A percentile compares a stretch with the other conserved stretches of the same genome.
These are phyloP conservation scores for Variabilichromis moorii DNA, from an alignment of 2,113 vertebrate genomes.

Conservation along the genomic window DNA sequence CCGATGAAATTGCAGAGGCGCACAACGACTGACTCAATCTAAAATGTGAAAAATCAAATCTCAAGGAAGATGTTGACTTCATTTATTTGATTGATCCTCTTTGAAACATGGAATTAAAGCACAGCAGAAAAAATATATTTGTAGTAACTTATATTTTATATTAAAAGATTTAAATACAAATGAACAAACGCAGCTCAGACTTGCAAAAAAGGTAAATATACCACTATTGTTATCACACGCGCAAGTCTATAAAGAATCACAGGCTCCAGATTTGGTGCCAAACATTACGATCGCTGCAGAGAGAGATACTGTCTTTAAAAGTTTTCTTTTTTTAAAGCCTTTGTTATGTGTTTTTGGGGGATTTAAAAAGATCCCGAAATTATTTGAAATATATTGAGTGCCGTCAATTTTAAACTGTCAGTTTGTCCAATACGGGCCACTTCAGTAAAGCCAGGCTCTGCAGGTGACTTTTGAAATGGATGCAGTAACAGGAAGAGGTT, in stretches of 20 bases:
- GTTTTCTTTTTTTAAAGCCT: not conserved
- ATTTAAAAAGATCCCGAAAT: not conserved
- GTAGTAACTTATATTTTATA: not conserved
- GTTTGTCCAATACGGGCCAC: not conserved
- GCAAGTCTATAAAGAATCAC: not conserved
- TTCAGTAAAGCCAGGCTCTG: not conserved
- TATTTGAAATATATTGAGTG: not conserved
- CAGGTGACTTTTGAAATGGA: not conserved
- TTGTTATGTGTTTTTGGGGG: not conserved
- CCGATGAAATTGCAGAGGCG: not conserved
- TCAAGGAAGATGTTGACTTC: not conserved
- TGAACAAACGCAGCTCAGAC: not conserved
- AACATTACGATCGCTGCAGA: not conserved
- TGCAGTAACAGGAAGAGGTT: not conserved
- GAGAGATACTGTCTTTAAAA: not conserved
- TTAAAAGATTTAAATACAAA: not conserved
- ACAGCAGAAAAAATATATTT: not conserved
- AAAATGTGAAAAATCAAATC: not conserved
- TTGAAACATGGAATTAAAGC: not conserved
- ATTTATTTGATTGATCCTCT: not conserved
- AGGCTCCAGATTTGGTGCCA: not conserved
- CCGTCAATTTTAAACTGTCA: not conserved
- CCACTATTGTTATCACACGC: not conserved
- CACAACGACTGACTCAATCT: not conserved
- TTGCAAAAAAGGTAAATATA: not conserved